Base-by-base conservation (phyloP, 2,113 vertebrate species). In the Neodontobutis hainanensis region DNA sequence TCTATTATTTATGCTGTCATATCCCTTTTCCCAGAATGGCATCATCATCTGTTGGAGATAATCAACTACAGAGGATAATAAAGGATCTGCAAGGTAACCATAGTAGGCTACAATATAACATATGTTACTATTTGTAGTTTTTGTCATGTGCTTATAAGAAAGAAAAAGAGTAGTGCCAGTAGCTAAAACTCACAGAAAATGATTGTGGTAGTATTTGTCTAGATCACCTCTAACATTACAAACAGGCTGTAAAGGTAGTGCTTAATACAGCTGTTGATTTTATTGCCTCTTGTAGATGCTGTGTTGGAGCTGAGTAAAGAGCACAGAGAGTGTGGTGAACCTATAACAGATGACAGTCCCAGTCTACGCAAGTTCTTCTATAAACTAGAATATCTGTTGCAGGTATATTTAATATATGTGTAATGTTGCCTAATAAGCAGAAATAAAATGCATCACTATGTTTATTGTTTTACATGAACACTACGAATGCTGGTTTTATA, bases 311-410 rank as follows among this genome's bases (percentile, higher is more conserved):
- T 99, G 67, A 93, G 92, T 85, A 94, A 89, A 83, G 95, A 98
- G 76, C 95, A 97, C 82, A 90, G 82, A 68, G 95, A 96, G 73
- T 89, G 76, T n/a, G 94, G 91, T 14, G 97, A 99, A 61, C 96
- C 97, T 0, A 84, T 99, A 73, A 97, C 95, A 4, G 97, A 99
- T 34, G 95, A 99, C 91, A 95, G 94, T 63, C 61, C 90, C 80
- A 97, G 88, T 84, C 90, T 99, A 78, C 96, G 96, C 74, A 99
- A 96, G 78, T 97, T 98, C 80, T 99, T 94, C 70, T 97, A 94
- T 70, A 99, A 98, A 71, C 92, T 99, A 2, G 97, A 99, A 67
- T 98, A 99, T 74, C 94, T 99, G 73, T 84, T 99, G 35, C 91
- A 93, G 84, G 92, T 92, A 50, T 32, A 45, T 6, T 36, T 43